These are phyloP conservation scores for Poecilia gillii DNA, from an alignment of 2,797 vertebrate genomes.

Conservation along the genomic window DNA sequence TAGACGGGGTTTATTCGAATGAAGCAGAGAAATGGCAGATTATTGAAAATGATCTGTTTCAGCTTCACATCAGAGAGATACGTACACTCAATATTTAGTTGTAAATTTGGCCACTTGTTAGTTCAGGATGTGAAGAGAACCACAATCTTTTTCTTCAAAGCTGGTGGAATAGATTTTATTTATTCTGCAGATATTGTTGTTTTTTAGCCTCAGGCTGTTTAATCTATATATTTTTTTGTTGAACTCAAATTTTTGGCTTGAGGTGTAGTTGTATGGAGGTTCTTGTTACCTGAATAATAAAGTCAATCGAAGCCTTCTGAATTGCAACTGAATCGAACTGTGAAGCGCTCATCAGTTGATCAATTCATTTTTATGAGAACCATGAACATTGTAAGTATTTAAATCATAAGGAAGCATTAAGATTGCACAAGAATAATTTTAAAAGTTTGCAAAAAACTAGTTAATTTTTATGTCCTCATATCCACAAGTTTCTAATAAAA, in stretches of 20 bases:
- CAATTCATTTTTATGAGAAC: neutral
- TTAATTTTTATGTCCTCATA: neutral
- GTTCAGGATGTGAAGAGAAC: neutral
- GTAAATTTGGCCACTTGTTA: neutral
- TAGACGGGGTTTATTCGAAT: neutral
- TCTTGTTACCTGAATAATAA: neutral
- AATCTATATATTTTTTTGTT: neutral
- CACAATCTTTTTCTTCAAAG: neutral
- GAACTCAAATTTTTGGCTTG: neutral
- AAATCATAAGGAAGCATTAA: neutral
- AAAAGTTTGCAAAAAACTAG: neutral
- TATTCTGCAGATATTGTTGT: neutral
- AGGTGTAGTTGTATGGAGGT: neutral
- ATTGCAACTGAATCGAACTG: neutral
- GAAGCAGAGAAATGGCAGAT: neutral
- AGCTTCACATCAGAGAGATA: neutral
- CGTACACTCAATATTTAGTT: neutral
- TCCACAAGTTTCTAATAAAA: neutral
- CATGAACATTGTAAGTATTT: neutral
- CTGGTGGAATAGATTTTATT: neutral
- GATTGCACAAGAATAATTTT: neutral
- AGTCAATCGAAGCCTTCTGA: neutral
- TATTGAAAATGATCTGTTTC: neutral
- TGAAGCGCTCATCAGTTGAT: neutral
- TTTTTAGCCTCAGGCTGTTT: neutral